A percentile compares a stretch with the other conserved stretches of the same genome.
phyloP scores from a whole-genome alignment of 1,140 invertebrate species.

The Odontomachus brunneus region DNA sequence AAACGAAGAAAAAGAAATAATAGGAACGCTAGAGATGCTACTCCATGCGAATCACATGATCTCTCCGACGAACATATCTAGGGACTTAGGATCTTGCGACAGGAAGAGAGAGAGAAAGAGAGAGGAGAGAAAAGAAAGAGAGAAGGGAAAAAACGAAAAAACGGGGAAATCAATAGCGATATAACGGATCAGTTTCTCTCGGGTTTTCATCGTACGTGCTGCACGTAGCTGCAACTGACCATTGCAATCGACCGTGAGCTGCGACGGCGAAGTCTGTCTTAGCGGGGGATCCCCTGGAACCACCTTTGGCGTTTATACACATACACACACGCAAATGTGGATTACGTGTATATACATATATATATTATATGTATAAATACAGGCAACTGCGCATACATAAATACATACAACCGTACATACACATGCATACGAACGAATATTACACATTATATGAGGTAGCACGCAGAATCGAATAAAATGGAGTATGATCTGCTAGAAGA shows the following conservation, averaged over 20 bases:
- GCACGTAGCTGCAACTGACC: slow-evolving; percentile 20
- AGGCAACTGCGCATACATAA: slow-evolving; percentile 56
- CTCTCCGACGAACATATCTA: slow-evolving; percentile 61
- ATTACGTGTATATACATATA: slow-evolving; percentile 14
- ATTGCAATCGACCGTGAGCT: slow-evolving; percentile 48
- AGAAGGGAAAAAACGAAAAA: slow-evolving; percentile 22
- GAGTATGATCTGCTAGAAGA: slow-evolving; percentile 63
- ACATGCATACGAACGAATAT: slow-evolving; percentile 66
- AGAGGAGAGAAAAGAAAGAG: background rate
- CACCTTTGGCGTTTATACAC: slow-evolving; percentile 73
- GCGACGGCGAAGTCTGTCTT: slow-evolving; percentile 43
- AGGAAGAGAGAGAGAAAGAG: slow-evolving; percentile 2
- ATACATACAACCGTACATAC: slow-evolving; percentile 63
- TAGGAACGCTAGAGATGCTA: slow-evolving; percentile 35
- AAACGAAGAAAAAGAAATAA: background rate
- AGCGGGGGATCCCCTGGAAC: slow-evolving; percentile 62
- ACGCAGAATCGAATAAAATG: slow-evolving; percentile 69
- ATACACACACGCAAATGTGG: slow-evolving; percentile 58
- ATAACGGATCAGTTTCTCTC: slow-evolving; percentile 41
- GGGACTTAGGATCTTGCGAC: slow-evolving; percentile 42
- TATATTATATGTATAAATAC: slow-evolving; percentile 61
- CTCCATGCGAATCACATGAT: slow-evolving; percentile 23
- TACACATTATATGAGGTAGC: slow-evolving; percentile 68
- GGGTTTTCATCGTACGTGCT: slow-evolving; percentile 16
- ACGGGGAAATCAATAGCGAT: slow-evolving; percentile 7